These are phyloP conservation scores for Mylabris sibirica DNA, from an alignment of 2,888 invertebrate species.

Conservation along the genomic window DNA sequence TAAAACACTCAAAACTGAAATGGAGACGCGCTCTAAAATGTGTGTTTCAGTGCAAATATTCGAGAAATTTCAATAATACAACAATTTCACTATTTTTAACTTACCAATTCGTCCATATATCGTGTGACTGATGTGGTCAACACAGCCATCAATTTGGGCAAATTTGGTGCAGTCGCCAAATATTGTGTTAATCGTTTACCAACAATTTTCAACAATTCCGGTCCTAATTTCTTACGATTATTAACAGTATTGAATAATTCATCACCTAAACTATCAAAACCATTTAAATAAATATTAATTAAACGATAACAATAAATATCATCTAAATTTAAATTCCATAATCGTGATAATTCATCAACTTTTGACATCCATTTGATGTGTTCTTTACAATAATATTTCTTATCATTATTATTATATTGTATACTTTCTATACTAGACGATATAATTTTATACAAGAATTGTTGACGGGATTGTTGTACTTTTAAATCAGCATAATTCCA, in stretches of 20 bases:
- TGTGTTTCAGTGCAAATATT: no score
- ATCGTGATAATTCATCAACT: constrained; percentile 73
- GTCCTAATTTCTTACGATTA: constrained; percentile 75
- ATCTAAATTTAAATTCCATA: constrained; percentile 75
- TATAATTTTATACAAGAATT: constrained; percentile 78
- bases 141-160: constrained; percentile 75
- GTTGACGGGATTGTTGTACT: constrained; percentile 71
- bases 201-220: constrained; percentile 79
- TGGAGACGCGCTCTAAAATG: no score
- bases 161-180: constrained; percentile 67
- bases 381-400: constrained; percentile 62
- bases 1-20: no score
- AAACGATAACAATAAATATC: constrained; percentile 79
- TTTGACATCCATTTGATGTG: constrained; percentile 76
- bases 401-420: constrained; percentile 63
- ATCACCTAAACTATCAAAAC: constrained; percentile 69
- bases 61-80: no score
- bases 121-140: constrained; percentile 79
- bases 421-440: constrained; percentile 78
- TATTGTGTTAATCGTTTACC: constrained; percentile 79
- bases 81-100: no score
- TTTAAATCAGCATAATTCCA: constrained; percentile 73
- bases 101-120: constrained; percentile 76
- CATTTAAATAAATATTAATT: constrained; percentile 69
- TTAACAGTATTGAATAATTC: constrained; percentile 72